phyloP scores from a whole-genome alignment of 2,888 invertebrate genomes.

The Melinaea marsaeus region DNA sequence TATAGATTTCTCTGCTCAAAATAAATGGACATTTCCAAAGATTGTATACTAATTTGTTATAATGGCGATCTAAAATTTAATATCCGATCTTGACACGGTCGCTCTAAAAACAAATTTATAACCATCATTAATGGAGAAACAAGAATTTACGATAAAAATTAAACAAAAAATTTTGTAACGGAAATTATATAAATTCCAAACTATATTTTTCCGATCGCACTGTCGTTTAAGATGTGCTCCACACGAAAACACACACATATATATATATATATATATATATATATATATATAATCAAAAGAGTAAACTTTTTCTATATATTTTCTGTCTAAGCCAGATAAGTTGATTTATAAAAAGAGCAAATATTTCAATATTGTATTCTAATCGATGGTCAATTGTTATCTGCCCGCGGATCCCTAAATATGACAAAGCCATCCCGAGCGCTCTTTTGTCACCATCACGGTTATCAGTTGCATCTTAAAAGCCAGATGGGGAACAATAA shows the following conservation, averaged over 20 bases:
- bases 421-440: slow-evolving; percentile 59
- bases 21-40: slow-evolving; percentile 24
- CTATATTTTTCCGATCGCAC: neutral
- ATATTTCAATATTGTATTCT: neutral
- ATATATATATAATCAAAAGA: too few species aligned
- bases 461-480: slow-evolving; percentile 70
- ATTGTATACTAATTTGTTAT: slow-evolving; percentile 27
- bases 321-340: too few species aligned
- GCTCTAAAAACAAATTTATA: slow-evolving; percentile 14
- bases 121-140: slow-evolving; percentile 28
- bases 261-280: too few species aligned
- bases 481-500: slow-evolving; percentile 70
- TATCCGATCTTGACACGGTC: slow-evolving; percentile 10
- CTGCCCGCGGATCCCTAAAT: slow-evolving; percentile 47
- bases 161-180: slow-evolving; percentile 25
- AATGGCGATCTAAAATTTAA: slow-evolving; percentile 8
- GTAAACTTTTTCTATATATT: too few species aligned
- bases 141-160: slow-evolving; percentile 29
- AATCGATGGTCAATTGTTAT: slow-evolving; percentile 14
- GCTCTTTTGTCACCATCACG: slow-evolving; percentile 73
- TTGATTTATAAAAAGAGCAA: neutral
- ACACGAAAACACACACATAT: too few species aligned
- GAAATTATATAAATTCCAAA: slow-evolving; percentile 44
- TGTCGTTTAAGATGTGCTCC: neutral
- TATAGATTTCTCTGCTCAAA: slow-evolving; percentile 8